These are phyloP conservation scores for Homarus gammarus DNA, from an alignment of 2,888 invertebrate genomes.

Conservation along the genomic window DNA sequence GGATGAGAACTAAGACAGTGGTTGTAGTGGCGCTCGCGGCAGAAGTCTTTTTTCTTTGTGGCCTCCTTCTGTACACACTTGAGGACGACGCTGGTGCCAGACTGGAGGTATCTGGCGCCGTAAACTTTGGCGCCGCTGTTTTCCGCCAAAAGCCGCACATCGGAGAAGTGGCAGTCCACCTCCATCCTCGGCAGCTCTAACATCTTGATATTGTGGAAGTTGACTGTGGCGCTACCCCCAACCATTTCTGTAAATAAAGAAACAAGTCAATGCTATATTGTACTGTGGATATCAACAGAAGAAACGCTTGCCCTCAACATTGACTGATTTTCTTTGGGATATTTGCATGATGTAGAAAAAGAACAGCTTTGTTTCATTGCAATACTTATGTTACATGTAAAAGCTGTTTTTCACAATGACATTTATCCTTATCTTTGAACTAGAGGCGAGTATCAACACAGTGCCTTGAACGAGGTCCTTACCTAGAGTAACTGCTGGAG, in stretches of 20 bases:
- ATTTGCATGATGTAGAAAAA: not conserved
- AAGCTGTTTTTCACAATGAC: not conserved
- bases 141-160: constrained; percentile 84
- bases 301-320: too few relatives aligned
- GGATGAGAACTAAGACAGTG: constrained; percentile 95
- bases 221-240: constrained; percentile 14
- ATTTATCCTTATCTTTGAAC: not conserved
- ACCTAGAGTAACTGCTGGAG: not conserved
- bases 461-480: too few relatives aligned
- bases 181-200: constrained; percentile 61
- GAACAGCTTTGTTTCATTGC: not conserved
- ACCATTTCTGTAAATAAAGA: not conserved
- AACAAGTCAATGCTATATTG: not conserved
- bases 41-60: constrained; percentile 80
- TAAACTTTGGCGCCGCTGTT: constrained; percentile 97
- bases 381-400: not conserved
- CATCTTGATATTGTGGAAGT: constrained; percentile 52
- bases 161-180: constrained; percentile 60
- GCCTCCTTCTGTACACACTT: constrained; percentile 94
- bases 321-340: too few relatives aligned
- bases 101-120: constrained; percentile 93
- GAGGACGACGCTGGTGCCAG: constrained; percentile 90
- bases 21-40: constrained; percentile 93
- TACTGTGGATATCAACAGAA: too few relatives aligned
- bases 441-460: too few relatives aligned